Evolutionary conservation across 2,888 invertebrate species (phyloP), one percentile per base, ranked within the genome.

Genomic region (Patella caerulea): DNA sequence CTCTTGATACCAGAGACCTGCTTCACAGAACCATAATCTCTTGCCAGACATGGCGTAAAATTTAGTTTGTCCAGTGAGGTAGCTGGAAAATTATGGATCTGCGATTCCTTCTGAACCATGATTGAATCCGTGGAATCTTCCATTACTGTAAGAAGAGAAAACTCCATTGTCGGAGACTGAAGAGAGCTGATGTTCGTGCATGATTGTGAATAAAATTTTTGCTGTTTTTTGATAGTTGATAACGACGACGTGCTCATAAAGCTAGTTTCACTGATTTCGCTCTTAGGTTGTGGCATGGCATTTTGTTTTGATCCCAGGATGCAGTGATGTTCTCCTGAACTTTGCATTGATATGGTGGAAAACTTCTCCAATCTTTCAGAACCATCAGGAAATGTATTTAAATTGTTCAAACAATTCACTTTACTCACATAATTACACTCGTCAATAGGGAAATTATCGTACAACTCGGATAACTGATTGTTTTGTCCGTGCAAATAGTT

Each of bases 81-180:
- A 82, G 90, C 88, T 19, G 91, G 90, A 82, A 90, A 88, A 78
- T 80, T 78, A 71, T 81, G 81, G 15, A 85, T 76, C 72, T 76
- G 81, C 65, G 78, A 73, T 4, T 77, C 19, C 52, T 80, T 84
- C 77, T 85, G 83, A n/a, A 78, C 78, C 65, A 76, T 72, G 14
- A 74, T 73, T 9, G 81, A 78, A 79, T 78, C 85, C 45, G 45
- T 9, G 17, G 77, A 77, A 34, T 71, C 74, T 29, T 82, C 77
- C 80, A 82, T 75, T 78, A 86, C 78, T 29, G 79, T 79, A 71
- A 92, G 88, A 73, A 89, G 88, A 2, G 92, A 90, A 82, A 92
- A 87, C 19, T 92, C 92, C 56, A 92, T 88, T 53, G 92, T 92
- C 1, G 92, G 92, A 5, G 92, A 92, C 75, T 90, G 88, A 76